These are phyloP conservation scores for Lumbricus terrestris DNA, from an alignment of 2,888 invertebrate species.

Conservation along the genomic window DNA sequence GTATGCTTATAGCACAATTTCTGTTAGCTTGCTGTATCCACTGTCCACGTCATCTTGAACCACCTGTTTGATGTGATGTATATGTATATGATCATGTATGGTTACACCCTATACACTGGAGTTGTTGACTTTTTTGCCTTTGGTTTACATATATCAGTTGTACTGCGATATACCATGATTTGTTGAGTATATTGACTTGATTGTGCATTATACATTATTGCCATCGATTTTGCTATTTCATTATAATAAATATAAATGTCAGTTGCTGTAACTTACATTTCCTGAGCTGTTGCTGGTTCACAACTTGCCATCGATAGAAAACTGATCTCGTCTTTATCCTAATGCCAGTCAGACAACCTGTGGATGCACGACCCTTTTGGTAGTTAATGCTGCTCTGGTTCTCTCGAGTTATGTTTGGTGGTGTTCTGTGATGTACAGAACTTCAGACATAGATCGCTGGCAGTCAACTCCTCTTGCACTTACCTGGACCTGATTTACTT, in stretches of 20 bases:
- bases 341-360: neutral
- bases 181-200: too few relatives aligned
- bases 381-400: too few relatives aligned
- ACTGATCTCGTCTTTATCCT: neutral
- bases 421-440: too few relatives aligned
- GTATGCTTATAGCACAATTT: neutral
- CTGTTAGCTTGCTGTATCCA: neutral
- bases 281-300: neutral
- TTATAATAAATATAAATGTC: too few relatives aligned
- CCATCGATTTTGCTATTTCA: neutral
- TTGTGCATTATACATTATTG: too few relatives aligned
- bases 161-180: neutral
- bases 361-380: neutral
- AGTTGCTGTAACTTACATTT: too few relatives aligned
- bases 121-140: neutral
- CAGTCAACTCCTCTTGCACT: too few relatives aligned
- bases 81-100: neutral
- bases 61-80: neutral
- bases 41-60: neutral
- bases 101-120: neutral
- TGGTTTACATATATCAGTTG: neutral
- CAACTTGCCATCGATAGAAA: neutral
- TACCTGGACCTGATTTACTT: too few relatives aligned
- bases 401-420: too few relatives aligned
- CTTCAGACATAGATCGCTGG: too few relatives aligned